A percentile compares a stretch with the other conserved stretches of the same genome.
Evolutionary conservation across 2,888 invertebrate species (phyloP).

Genomic region (Sphecodes monilicornis): DNA sequence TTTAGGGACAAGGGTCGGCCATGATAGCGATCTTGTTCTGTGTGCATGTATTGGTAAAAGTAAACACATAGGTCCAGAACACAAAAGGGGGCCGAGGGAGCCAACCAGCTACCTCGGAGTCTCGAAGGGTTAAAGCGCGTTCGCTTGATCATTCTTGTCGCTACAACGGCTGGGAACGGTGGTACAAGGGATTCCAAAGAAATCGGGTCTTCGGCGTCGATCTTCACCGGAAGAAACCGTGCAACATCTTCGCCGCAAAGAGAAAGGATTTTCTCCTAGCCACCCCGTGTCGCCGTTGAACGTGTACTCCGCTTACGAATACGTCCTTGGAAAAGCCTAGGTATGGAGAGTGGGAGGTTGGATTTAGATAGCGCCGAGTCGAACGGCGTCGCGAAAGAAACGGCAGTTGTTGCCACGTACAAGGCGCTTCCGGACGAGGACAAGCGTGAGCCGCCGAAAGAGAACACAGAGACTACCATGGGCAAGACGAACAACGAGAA

Average conservation of each 20-base stretch:
- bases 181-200: neutral
- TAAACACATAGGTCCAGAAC: slow-evolving; percentile 46
- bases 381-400: slow-evolving; percentile 74
- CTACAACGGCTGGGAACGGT: neutral
- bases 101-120: slow-evolving; percentile 34
- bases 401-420: slow-evolving; percentile 73
- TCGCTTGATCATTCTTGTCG: slow-evolving; percentile 27
- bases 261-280: neutral
- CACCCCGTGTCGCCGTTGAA: slow-evolving; percentile 19
- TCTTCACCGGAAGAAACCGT: neutral
- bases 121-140: slow-evolving; percentile 44
- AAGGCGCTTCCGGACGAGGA: slow-evolving; percentile 77
- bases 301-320: neutral
- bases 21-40: slow-evolving; percentile 30
- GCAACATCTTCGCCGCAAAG: neutral
- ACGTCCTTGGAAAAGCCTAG: slow-evolving; percentile 36
- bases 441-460: slow-evolving; percentile 59
- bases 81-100: slow-evolving; percentile 48
- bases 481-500: slow-evolving; percentile 78
- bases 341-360: slow-evolving; percentile 80
- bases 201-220: neutral
- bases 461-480: slow-evolving; percentile 66
- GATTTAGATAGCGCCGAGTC: slow-evolving; percentile 73
- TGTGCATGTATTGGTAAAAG: slow-evolving; percentile 44
- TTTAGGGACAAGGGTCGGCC: slow-evolving; percentile 40